Evolutionary conservation across 2,797 vertebrate species (phyloP).

Genomic region (Okamejei kenojei): DNA sequence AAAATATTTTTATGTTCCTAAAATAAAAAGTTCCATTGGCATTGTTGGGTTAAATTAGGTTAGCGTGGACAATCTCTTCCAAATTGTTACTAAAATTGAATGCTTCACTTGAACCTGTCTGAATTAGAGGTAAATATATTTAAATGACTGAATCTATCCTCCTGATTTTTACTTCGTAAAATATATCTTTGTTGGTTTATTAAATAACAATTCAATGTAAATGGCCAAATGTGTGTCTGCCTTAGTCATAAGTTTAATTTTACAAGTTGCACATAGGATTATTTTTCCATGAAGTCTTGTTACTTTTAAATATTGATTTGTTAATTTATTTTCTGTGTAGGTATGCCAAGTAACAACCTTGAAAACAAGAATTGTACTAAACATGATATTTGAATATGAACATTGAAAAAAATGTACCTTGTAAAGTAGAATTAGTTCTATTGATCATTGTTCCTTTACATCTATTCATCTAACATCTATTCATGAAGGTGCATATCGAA

Average conservation of each 20-base stretch:
- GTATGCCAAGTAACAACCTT: conserved; percentile 31
- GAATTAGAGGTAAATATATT: not conserved
- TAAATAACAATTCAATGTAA: not conserved
- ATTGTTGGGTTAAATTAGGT: not conserved
- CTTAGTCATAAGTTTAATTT: conserved; percentile 21
- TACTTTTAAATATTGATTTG: conserved; percentile 5
- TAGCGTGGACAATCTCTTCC: not conserved
- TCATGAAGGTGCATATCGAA: not conserved
- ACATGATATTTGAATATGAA: not conserved
- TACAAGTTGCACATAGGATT: not conserved
- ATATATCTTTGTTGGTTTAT: not conserved
- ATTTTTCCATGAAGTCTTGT: not conserved
- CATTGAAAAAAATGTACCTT: not conserved
- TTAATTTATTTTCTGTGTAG: conserved; percentile 20
- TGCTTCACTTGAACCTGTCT: not conserved
- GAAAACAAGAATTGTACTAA: not conserved
- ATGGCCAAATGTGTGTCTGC: not conserved
- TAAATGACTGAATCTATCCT: not conserved
- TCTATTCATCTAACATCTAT: not conserved
- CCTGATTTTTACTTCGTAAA: not conserved
- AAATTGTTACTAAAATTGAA: not conserved
- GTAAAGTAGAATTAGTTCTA: not conserved
- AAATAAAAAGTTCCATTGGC: not conserved
- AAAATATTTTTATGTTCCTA: not conserved
- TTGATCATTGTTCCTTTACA: not conserved